Evolutionary conservation across 2,113 vertebrate genomes (phyloP).

Genomic region (Takifugu flavidus): DNA sequence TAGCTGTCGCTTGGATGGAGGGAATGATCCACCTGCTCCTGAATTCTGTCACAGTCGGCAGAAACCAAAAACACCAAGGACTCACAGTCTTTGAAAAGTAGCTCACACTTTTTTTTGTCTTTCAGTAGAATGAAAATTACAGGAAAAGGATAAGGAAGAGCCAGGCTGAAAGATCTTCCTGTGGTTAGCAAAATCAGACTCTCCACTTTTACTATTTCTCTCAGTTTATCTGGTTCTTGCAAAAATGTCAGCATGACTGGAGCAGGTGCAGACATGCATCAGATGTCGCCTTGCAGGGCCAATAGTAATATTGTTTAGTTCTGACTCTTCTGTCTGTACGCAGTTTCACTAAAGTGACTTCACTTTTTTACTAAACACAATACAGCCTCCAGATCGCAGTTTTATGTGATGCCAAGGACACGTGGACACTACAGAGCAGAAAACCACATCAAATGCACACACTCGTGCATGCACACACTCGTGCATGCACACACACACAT

Average conservation of each 20-base stretch:
- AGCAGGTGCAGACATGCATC: not conserved
- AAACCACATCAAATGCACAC: constrained; percentile 32
- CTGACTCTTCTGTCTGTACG: not conserved
- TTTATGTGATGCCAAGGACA: constrained; percentile 15
- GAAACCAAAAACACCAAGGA: constrained; percentile 52
- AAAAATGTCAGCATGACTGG: not conserved
- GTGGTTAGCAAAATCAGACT: constrained; percentile 5
- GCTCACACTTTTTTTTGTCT: constrained; percentile 32
- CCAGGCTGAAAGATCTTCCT: not conserved
- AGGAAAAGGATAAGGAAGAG: not conserved
- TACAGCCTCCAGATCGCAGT: constrained; percentile 16
- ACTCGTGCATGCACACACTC: constrained; percentile 2
- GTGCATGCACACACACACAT: constrained; percentile 11
- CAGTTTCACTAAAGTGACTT: not conserved
- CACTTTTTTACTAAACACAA: constrained; percentile 11
- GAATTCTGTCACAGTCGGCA: constrained; percentile 59
- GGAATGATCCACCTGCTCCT: constrained; percentile 68
- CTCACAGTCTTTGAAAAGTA: constrained; percentile 66
- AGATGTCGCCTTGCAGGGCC: not conserved
- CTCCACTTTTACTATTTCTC: not conserved
- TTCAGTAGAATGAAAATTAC: constrained; percentile 1
- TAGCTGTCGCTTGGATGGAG: constrained; percentile 61
- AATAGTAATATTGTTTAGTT: not conserved
- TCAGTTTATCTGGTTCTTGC: not conserved
- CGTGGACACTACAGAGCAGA: constrained; percentile 27